A percentile compares a stretch with the other conserved stretches of the same genome.
These are phyloP conservation scores for Argynnis bischoffii DNA, from an alignment of 2,888 invertebrate species.

Conservation along the genomic window DNA sequence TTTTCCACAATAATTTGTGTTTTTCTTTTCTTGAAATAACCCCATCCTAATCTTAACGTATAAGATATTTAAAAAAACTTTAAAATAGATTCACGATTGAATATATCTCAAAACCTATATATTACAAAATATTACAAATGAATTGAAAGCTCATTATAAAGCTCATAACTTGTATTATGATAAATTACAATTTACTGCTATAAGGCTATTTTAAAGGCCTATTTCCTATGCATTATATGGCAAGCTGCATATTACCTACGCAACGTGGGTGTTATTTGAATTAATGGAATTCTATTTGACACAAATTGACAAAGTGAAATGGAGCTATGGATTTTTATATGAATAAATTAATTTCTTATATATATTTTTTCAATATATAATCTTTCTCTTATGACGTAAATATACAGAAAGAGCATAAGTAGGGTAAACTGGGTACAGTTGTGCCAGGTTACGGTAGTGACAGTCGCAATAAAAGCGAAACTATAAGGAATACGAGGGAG, in stretches of 20 bases:
- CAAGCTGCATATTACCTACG: conserved; percentile 43
- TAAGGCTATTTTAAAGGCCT: conserved; percentile 35
- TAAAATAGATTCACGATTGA: background rate
- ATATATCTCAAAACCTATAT: background rate
- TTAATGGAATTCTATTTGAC: conserved; percentile 38
- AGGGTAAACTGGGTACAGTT: too few relatives aligned
- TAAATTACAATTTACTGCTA: conserved; percentile 45
- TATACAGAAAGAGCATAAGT: too few relatives aligned
- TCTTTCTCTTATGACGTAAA: too few relatives aligned
- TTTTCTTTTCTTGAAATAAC: too few relatives aligned
- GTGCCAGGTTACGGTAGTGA: too few relatives aligned
- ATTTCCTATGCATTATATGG: conserved; percentile 48
- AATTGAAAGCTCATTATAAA: background rate
- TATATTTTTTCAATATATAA: too few relatives aligned
- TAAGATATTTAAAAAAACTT: background rate
- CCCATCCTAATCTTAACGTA: too few relatives aligned
- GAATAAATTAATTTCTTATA: background rate
- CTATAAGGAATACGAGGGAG: too few relatives aligned
- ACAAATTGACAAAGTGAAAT: conserved; percentile 23
- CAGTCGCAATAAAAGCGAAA: too few relatives aligned
- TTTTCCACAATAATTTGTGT: too few relatives aligned
- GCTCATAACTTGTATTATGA: conserved; percentile 39
- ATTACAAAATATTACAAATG: background rate
- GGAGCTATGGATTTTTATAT: conserved; percentile 13
- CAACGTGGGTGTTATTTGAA: conserved; percentile 42